These are phyloP conservation scores for Andrena cerasifolii DNA, from an alignment of 1,140 invertebrate species.

Conservation along the genomic window DNA sequence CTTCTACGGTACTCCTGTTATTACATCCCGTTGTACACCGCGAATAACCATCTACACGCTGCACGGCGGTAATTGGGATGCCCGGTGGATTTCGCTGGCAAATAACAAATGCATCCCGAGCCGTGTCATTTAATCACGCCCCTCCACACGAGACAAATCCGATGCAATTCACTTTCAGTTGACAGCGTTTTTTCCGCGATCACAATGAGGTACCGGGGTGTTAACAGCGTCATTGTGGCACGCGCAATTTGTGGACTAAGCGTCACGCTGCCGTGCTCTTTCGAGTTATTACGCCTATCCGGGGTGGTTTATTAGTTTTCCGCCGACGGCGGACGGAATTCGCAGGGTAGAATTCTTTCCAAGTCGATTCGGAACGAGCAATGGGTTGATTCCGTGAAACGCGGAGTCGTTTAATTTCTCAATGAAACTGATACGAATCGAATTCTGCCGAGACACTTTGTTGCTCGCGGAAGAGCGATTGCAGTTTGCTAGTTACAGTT, in stretches of 20 bases:
- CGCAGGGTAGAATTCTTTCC: not conserved
- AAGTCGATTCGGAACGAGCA: not conserved
- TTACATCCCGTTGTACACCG: too few species aligned
- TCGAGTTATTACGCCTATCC: conserved; percentile 61
- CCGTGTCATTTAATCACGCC: conserved; percentile 36
- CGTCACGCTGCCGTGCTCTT: conserved; percentile 18
- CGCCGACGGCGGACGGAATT: not conserved
- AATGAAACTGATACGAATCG: not conserved
- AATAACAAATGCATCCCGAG: conserved; percentile 23
- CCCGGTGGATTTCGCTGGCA: conserved; percentile 11
- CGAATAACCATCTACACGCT: not conserved
- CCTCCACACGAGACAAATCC: conserved; percentile 43
- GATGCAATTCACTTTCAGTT: conserved; percentile 53
- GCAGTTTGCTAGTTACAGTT: too few species aligned
- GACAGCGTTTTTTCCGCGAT: conserved; percentile 60
- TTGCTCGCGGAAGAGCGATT: too few species aligned
- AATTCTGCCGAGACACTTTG: not conserved
- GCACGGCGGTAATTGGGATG: conserved; percentile 6
- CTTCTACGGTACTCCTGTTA: too few species aligned
- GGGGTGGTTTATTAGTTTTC: conserved; percentile 57
- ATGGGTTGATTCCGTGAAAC: conserved; percentile 1
- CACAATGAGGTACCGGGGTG: conserved; percentile 54
- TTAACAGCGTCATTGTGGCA: conserved; percentile 62
- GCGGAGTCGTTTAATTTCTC: too few species aligned
- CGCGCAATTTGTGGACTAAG: conserved; percentile 61